Percentiles rank a stretch among this genome's conserved stretches.
Evolutionary conservation across 2,888 invertebrate species (phyloP).

Genomic region (Callosobruchus maculatus): DNA sequence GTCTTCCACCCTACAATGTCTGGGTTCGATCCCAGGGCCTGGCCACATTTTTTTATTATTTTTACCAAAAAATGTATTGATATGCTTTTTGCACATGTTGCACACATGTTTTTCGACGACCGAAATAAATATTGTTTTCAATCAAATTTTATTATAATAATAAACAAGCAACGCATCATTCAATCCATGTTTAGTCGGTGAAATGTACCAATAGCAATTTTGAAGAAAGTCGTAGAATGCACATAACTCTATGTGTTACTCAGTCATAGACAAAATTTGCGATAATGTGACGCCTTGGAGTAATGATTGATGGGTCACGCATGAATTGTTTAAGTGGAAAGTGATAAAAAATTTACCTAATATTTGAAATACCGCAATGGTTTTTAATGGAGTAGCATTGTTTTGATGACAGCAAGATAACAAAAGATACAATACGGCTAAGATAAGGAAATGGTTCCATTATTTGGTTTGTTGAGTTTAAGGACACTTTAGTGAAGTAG

Average conservation of each 20-base stretch:
- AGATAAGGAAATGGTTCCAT: not conserved
- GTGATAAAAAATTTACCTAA: not conserved
- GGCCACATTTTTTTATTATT: no score
- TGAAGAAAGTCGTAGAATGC: not conserved
- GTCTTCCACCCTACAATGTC: no score
- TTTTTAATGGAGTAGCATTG: not conserved
- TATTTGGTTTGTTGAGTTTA: no score
- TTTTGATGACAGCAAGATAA: not conserved
- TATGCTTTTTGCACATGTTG: no score
- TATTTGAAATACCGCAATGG: not conserved
- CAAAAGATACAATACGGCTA: not conserved
- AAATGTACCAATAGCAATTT: not conserved
- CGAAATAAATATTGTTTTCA: no score
- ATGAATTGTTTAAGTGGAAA: not conserved
- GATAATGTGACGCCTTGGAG: not conserved
- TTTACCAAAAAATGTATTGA: no score
- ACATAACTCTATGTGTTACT: not conserved
- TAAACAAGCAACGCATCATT: no score
- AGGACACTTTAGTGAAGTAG: no score
- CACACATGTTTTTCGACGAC: no score
- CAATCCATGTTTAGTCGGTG: no score
- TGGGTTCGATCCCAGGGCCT: no score
- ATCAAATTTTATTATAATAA: no score
- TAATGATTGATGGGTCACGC: not conserved
- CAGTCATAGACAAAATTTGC: not conserved